Base-by-base conservation (phyloP, 2,797 vertebrate species). In the Pipistrellus pipistrellus region DNA sequence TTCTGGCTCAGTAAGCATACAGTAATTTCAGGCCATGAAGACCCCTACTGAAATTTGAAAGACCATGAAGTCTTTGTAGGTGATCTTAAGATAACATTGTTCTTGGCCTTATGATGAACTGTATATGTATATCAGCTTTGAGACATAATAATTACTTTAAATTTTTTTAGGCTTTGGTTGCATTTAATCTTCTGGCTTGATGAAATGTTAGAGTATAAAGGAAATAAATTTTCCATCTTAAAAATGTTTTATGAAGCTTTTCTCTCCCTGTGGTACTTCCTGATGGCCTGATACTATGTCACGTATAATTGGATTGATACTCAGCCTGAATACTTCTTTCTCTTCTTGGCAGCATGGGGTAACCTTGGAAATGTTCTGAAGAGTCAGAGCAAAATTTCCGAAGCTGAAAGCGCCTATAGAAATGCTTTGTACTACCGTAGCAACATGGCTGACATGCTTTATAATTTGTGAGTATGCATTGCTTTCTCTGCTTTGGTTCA, bases 371-470 rank as follows among this genome's bases (percentile, higher is more conserved):
- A 99, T 97, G 99, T 99, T 97, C 98, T 99, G 97, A 99, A 99
- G 98, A 99, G 99, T 99, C 99, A 99, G 98, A 99, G 99, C 95
- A 99, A 99, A 98, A 99, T 99, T 98, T 98, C 98, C 57, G 99
- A 99, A 98, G 99, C 99, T 35, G 99, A 99, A 97, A 98, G 97
- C 96, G 99, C 99, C 46, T 99, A 99, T 97, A 99, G 99, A 97
- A 99, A 99, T 90, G 99, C 99, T 96, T 99, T 99, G 96, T 99
- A 99, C 98, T 99, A 99, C 97, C 99, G 99, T 94, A 99, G 99
- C 98, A 99, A 99, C 98, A 99, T 99, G 99, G 99, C 99, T 5
- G 99, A 99, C 98, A 99, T 99, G 99, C 99, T 99, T 97, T 99
- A 99, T 97, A 99, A 99, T 98, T 98, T 99, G 99, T 99, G 98